phyloP scores from a whole-genome alignment of 2,113 vertebrate species.

The Hydropotes inermis region DNA sequence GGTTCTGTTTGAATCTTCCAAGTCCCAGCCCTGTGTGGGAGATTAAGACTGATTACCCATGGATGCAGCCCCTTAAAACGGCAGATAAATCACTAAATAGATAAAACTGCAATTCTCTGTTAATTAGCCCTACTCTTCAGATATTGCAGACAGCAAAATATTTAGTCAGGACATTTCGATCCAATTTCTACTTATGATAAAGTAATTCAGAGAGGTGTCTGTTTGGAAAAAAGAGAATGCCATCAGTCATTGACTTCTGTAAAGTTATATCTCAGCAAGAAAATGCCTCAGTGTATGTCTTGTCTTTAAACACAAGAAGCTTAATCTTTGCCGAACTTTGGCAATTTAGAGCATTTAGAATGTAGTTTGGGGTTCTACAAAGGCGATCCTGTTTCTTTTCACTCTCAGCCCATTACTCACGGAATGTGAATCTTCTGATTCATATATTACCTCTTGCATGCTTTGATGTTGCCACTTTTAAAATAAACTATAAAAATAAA shows the following conservation, averaged over 20 bases:
- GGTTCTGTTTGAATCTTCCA: constrained; percentile 50
- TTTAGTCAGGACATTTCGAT: constrained; percentile 10
- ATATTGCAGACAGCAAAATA: constrained; percentile 43
- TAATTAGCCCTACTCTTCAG: constrained; percentile 55
- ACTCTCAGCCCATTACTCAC: constrained; percentile 91
- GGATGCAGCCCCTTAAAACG: constrained; percentile 49
- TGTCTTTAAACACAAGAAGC: constrained; percentile 41
- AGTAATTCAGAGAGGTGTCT: constrained; percentile 30
- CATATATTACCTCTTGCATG: constrained; percentile 72
- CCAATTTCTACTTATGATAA: constrained; percentile 50
- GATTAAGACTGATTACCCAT: constrained; percentile 58
- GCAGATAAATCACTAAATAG: constrained; percentile 59
- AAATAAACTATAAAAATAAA: constrained; percentile 60
- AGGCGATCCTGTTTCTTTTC: constrained; percentile 90
- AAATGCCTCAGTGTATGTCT: constrained; percentile 3
- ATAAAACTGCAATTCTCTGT: constrained; percentile 46
- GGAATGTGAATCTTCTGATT: constrained; percentile 69
- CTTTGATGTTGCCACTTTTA: constrained; percentile 59
- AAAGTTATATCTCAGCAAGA: constrained; percentile 1
- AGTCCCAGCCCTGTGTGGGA: constrained; percentile 5
- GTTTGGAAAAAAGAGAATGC: not conserved
- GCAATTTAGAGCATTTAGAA: constrained; percentile 78
- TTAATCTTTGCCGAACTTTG: constrained; percentile 77
- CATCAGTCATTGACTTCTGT: constrained; percentile 32
- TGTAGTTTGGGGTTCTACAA: constrained; percentile 84